phyloP scores from a whole-genome alignment of 35 echinoderm and acorn worm species.

The Anneissia japonica region DNA sequence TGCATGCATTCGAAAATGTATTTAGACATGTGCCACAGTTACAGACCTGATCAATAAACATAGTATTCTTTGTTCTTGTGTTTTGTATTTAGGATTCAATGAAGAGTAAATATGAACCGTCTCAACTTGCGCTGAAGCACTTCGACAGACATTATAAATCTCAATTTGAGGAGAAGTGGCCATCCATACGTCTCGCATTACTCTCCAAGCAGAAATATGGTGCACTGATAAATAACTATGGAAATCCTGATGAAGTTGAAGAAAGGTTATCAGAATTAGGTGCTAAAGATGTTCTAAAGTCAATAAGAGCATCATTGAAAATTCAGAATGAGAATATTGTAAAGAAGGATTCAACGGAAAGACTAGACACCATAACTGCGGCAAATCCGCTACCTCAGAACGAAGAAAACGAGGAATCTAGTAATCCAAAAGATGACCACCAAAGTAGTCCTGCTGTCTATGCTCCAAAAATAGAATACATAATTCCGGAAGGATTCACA shows the following conservation, averaged over 20 bases:
- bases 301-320: neutral
- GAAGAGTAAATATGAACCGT: constrained; percentile 53
- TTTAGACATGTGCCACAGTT: too few relatives aligned
- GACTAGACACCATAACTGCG: neutral
- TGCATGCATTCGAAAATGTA: too few relatives aligned
- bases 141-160: constrained; percentile 73
- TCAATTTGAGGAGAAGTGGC: constrained; percentile 62
- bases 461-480: constrained; percentile 48
- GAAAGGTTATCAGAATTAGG: constrained; percentile 45
- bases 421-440: neutral
- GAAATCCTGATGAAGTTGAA: constrained; percentile 24
- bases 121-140: constrained; percentile 51
- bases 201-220: constrained; percentile 73
- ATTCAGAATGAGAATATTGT: neutral
- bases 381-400: neutral
- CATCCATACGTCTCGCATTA: constrained; percentile 59
- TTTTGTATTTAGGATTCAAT: constrained; percentile 37
- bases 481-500: neutral
- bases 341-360: neutral
- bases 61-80: neutral
- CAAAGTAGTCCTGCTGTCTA: neutral
- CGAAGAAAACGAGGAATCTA: neutral
- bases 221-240: constrained; percentile 75
- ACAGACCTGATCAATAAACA: too few relatives aligned
- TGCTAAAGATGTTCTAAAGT: constrained; percentile 42